Evolutionary conservation across 2,797 vertebrate genomes (phyloP).

Genomic region (Garrulus glandarius): DNA sequence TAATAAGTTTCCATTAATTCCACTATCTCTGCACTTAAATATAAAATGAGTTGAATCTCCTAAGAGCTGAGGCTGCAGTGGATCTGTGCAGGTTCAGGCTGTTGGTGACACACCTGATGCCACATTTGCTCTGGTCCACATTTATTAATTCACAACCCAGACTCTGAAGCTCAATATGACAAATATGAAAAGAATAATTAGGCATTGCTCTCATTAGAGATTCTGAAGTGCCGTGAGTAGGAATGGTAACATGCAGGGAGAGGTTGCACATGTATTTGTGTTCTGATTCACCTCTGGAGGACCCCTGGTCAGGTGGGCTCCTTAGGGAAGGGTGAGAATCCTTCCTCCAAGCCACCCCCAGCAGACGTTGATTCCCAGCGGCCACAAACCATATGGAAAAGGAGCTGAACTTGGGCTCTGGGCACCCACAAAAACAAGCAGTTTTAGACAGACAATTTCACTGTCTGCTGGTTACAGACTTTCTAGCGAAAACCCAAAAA

Average conservation of each 20-base stretch:
- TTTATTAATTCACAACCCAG: not conserved
- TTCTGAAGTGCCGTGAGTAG: not conserved
- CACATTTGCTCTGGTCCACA: not conserved
- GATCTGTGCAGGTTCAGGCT: not conserved
- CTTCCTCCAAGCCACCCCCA: not conserved
- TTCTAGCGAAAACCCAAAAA: constrained; percentile 10
- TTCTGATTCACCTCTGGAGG: not conserved
- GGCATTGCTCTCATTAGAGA: not conserved
- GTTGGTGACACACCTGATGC: not conserved
- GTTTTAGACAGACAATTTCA: not conserved
- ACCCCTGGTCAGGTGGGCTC: not conserved
- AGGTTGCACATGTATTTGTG: accelerated
- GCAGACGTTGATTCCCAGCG: not conserved
- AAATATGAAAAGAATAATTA: not conserved
- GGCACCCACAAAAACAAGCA: not conserved
- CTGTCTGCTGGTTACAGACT: not conserved
- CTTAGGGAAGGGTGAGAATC: not conserved
- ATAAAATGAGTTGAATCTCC: not conserved
- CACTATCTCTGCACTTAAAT: constrained; percentile 17
- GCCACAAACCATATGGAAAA: not conserved
- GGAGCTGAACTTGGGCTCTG: not conserved
- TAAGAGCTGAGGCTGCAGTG: not conserved
- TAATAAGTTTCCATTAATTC: constrained; percentile 50
- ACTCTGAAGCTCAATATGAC: not conserved
- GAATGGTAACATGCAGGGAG: not conserved